Conservation (phyloP, 2,888 invertebrate genomes). For the Barypeithes pellucidus region DNA sequence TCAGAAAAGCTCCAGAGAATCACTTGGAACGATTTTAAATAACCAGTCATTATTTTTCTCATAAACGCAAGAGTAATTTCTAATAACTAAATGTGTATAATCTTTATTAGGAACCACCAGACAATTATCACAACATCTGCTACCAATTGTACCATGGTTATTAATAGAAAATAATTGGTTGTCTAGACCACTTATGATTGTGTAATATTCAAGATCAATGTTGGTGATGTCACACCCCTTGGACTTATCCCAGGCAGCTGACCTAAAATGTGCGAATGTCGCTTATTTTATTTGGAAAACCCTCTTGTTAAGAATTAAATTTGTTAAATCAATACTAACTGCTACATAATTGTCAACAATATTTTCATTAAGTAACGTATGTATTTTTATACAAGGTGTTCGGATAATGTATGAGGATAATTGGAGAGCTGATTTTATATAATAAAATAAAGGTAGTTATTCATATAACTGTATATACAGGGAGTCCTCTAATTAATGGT, state of each 20-base stretch:
- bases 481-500: too few relatives aligned
- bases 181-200: not conserved
- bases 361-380: too few relatives aligned
- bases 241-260: not conserved
- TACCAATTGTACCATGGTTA: slow-evolving; percentile 5
- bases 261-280: slow-evolving; percentile 5
- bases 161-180: slow-evolving; percentile 6
- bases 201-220: not conserved
- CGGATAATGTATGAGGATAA: too few relatives aligned
- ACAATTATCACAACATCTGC: slow-evolving; percentile 18
- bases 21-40: not conserved
- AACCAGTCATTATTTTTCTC: slow-evolving; percentile 1
- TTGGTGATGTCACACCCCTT: not conserved
- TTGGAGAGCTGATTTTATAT: too few relatives aligned
- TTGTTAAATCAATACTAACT: too few relatives aligned
- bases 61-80: slow-evolving; percentile 6
- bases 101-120: not conserved
- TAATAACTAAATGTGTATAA: slow-evolving; percentile 10
- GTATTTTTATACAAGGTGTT: too few relatives aligned
- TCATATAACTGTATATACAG: too few relatives aligned
- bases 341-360: too few relatives aligned
- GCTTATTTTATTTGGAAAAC: too few relatives aligned
- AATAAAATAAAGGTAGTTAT: too few relatives aligned
- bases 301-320: too few relatives aligned
- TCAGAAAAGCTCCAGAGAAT: not conserved